Evolutionary conservation across 2,797 vertebrate species (phyloP), one percentile per base, ranked within the genome.

Genomic region (Sebastes miniatus): DNA sequence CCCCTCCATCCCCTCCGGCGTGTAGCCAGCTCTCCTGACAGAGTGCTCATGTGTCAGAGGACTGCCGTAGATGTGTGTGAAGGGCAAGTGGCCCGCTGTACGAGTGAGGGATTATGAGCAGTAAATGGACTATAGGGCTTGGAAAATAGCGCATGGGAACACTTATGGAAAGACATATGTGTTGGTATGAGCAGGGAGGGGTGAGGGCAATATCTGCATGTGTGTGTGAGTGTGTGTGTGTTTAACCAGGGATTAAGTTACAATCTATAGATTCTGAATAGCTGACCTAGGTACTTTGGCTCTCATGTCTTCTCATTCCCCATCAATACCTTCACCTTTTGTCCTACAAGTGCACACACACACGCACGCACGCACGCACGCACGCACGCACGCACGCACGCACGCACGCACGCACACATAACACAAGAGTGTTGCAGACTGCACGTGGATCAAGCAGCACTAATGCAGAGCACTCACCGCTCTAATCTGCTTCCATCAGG

Each of bases 251-350:
- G 86, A 88, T 88, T 82, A 79, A 76, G 62, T 90, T 86, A 74
- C 88, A 77, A 73, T 86, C 86, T 77, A 83, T 85, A 72, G 68
- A 83, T 34, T 34, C 74, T 69, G 74, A 88, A 88, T 63, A 66
- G 88, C 83, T 88, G 87, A 92, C 77, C 67, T 25, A 69, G 70
- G 61, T 77, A 79, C 74, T 84, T 78, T 73, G 54, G 73, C 27
- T 79, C 65, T 50, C 66, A 27, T 52, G 54, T 68, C 71, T n/a
- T 79, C 75, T 81, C 67, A 62, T 64, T 80, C 64, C 52, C 67
- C 83, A 76, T 88, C 82, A 85, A 88, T 90, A 84, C 27, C 47
- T 69, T 89, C 81, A 83, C 81, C 87, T 82, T 88, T 81, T 75
- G 80, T 83, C 70, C 77, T 80, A 43, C 34, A 39, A 61, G 16